Percentiles rank a stretch among this genome's conserved stretches.
phyloP scores from a whole-genome alignment of 2,113 vertebrate species.

The Rhabdomys dilectus region DNA sequence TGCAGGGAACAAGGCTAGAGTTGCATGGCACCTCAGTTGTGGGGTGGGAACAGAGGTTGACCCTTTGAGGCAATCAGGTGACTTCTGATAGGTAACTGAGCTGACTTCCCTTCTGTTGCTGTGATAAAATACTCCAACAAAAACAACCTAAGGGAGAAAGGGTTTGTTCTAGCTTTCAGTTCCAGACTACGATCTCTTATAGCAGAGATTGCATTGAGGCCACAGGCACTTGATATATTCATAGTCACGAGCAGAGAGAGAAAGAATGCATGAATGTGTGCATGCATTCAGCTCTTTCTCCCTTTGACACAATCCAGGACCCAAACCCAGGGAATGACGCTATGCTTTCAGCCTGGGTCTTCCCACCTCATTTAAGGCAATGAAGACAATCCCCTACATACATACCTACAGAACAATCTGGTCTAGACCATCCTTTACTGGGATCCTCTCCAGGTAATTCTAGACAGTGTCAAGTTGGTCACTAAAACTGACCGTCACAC shows the following conservation, averaged over 20 bases:
- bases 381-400: not conserved
- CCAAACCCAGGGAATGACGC: not conserved
- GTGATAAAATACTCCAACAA: not conserved
- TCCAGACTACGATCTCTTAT: not conserved
- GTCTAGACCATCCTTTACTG: not conserved
- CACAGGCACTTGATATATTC: not conserved
- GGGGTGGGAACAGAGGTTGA: fast-evolving
- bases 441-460: not conserved
- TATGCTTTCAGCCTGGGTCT: too few species aligned
- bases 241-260: not conserved
- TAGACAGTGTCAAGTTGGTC: not conserved
- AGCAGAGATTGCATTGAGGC: not conserved
- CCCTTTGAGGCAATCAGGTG: not conserved
- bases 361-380: not conserved
- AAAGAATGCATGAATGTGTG: too few species aligned
- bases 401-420: too few species aligned
- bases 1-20: not conserved
- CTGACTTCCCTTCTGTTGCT: not conserved
- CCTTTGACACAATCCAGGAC: too few species aligned
- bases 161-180: not conserved
- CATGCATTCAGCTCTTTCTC: not conserved
- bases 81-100: not conserved
- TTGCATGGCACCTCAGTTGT: too few species aligned
- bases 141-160: not conserved
- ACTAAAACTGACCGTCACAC: too few species aligned